Evolutionary conservation across 1,140 invertebrate genomes (phyloP).

Genomic region (Brachionus manjavacas): DNA sequence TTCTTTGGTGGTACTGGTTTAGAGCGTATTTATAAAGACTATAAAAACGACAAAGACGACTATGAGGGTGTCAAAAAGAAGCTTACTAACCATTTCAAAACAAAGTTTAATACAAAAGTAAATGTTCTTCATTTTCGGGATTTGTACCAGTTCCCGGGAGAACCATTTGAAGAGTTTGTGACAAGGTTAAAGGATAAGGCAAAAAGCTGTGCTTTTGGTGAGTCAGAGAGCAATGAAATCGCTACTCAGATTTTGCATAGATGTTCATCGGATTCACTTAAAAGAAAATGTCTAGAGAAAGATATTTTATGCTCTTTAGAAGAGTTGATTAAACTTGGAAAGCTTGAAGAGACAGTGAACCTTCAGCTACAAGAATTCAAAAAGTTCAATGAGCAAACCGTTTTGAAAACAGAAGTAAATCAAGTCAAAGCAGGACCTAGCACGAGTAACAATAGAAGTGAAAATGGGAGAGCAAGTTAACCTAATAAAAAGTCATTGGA

Average conservation of each 20-base stretch:
- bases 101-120: not conserved
- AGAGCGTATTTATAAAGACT: not conserved
- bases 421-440: not conserved
- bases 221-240: not conserved
- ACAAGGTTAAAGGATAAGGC: not conserved
- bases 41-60: not conserved
- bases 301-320: not conserved
- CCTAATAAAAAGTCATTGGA: not conserved
- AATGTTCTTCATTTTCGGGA: not conserved
- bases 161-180: not conserved
- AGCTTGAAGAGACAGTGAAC: not conserved
- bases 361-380: not conserved
- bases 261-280: not conserved
- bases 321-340: not conserved
- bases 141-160: not conserved
- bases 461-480: not conserved
- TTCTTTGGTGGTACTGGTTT: slow-evolving; percentile 10
- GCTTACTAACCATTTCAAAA: not conserved
- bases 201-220: not conserved
- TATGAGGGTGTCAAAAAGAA: not conserved
- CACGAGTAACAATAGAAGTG: not conserved
- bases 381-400: not conserved
- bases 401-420: not conserved
- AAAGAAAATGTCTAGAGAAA: slow-evolving; percentile 8
- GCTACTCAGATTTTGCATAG: slow-evolving; percentile 10